Evolutionary conservation across 2,888 invertebrate species (phyloP), one percentile per base, ranked within the genome.

Genomic region (Tetragnatha montana): DNA sequence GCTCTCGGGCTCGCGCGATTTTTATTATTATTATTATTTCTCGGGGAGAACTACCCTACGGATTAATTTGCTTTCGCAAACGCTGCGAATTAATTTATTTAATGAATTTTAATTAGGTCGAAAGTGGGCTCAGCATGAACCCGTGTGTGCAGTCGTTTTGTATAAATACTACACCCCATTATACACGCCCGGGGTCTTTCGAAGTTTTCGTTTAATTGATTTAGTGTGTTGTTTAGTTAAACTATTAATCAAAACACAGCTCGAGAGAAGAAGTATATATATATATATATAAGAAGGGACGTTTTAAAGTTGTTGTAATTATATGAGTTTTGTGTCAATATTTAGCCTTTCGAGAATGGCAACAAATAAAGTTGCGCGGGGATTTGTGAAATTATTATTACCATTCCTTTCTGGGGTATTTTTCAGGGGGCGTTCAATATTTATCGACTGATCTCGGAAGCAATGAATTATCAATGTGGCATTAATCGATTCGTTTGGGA

Each of bases 91-190:
- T 87, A 80, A 47, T 87, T 87, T 87, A 47, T 87, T 87, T 87
- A 87, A 87, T 87, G 86, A 80, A 80, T 87, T 87, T 87, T 79
- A 80, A 80, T 80, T 80, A 80, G 73, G 49, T 50, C 69, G 17
- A 79, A 69, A 14, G 80, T 69, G 47, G n/a, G 12, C 35, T 80
- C 21, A n/a, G 50, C n/a, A 17, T 50, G n/a, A 17, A 10, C 51
- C 22, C 35, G 1, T 4, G 35, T 74, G 74, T 83, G 75, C 19
- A 19, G 17, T 74, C 17, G 68, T 21, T 74, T 22, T 75, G n/a
- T n/a, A 49, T 47, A 83, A 75, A 83, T 75, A 35, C 71, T n/a
- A 21, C 47, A 70, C 4, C 35, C 35, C 35, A 35, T 35, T 35
- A 35, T 35, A 35, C 35, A 35, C 35, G 75, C 83, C 83, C 83